Base-by-base conservation (phyloP, 2,113 vertebrate species). In the Passer montanus region DNA sequence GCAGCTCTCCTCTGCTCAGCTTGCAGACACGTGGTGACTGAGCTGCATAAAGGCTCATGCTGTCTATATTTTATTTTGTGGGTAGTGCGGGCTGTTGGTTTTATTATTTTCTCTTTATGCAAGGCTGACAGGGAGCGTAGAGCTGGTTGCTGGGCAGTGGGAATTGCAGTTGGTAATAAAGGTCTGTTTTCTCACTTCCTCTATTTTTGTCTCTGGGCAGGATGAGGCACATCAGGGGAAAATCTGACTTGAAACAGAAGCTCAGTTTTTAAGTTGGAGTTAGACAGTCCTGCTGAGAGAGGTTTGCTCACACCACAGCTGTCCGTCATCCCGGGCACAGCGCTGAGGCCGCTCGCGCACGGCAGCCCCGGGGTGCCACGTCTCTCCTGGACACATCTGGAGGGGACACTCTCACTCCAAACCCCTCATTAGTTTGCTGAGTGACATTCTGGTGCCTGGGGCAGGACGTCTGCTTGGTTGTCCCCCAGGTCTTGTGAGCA, bases 101-200 rank as follows among this genome's bases (percentile, higher is more conserved):
- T 97, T 94, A 89, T 97, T 97, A 83, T 97, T 97, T 96, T 96
- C 79, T 84, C 92, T 90, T 93, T 74, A 41, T 91, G 90, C 74
- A 39, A 84, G 90, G 84, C 76, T 94, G 50, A 69, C 72, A 28
- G 83, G 89, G 90, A 93, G 87, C 1, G 1, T 43, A 67, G 87
- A 47, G 77, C 58, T 96, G 72, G 94, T 90, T 96, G 94, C 89
- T 82, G 91, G 88, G 94, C 94, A 94, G 83, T 91, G 84, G 88
- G 79, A 91, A 90, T 30, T 92, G 94, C 73, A 84, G 67, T 92
- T 83, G 94, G 97, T 96, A 91, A 68, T 60, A 94, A 93, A 96
- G 96, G 93, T 82, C 95, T 97, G 91, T 97, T 98, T 97, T 97
- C 97, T 97, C 97, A 96, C 91, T 95, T 96, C 92, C 82, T 91